Evolutionary conservation across 2,797 vertebrate species (phyloP).

Genomic region (Semaprochilodus insignis): DNA sequence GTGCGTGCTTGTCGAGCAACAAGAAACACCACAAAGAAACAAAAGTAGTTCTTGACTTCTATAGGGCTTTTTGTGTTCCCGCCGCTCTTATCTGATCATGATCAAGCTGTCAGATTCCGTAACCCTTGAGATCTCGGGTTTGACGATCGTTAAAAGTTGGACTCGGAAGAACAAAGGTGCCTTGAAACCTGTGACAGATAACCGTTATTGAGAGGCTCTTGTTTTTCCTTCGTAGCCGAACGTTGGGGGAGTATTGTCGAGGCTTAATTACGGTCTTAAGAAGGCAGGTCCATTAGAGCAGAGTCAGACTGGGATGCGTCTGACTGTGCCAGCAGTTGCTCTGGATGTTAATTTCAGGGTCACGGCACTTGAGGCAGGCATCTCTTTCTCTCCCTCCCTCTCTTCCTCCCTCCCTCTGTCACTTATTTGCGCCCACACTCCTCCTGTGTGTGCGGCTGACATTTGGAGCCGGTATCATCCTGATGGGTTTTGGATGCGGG

Average conservation of each 20-base stretch:
- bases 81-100: neutral
- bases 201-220: slow-evolving; percentile 2
- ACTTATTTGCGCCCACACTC: neutral
- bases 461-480: neutral
- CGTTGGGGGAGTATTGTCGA: neutral
- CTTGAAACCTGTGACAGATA: neutral
- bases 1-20: neutral
- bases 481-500: neutral
- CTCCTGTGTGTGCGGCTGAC: slow-evolving; percentile 4
- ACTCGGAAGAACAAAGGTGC: slow-evolving; percentile 2
- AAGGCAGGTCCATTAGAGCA: neutral
- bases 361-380: neutral
- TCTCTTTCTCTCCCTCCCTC: neutral
- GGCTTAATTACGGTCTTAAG: neutral
- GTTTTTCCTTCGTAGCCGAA: neutral
- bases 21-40: neutral
- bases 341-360: neutral
- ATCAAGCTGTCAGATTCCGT: neutral
- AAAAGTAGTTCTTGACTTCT: neutral
- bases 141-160: neutral
- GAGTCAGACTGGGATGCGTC: slow-evolving; percentile 25
- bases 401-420: neutral
- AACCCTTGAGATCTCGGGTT: neutral
- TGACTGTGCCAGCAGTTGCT: neutral
- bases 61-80: neutral